Percentiles rank a stretch among this genome's conserved stretches.
Evolutionary conservation across 2,113 vertebrate species (phyloP).

Genomic region (Nycticorax nycticorax): DNA sequence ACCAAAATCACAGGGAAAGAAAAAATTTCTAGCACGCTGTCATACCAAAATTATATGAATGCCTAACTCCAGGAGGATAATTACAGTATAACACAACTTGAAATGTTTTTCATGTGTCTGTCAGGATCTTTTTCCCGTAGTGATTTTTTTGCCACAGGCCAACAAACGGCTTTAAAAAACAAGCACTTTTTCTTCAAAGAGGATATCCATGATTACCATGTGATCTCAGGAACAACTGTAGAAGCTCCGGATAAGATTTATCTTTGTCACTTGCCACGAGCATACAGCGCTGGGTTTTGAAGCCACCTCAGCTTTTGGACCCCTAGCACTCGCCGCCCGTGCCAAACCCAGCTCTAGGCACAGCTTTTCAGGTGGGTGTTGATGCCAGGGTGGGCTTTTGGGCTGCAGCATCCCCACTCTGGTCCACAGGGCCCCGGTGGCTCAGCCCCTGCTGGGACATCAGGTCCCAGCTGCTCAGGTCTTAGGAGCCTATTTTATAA

Average conservation of each 20-base stretch:
- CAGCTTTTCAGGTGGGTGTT: neutral
- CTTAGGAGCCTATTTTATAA: neutral
- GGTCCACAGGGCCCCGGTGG: neutral
- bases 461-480: neutral
- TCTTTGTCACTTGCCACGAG: neutral
- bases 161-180: neutral
- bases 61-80: constrained; percentile 33
- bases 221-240: neutral
- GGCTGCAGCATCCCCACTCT: neutral
- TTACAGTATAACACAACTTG: constrained; percentile 42
- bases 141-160: constrained; percentile 8
- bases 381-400: neutral
- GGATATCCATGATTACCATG: neutral
- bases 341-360: neutral
- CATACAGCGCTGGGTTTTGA: neutral
- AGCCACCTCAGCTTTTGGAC: neutral
- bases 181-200: constrained; percentile 15
- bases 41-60: constrained; percentile 37
- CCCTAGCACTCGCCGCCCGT: rapidly evolving
- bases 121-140: constrained; percentile 40
- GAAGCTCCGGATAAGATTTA: neutral
- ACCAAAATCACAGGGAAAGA: constrained; percentile 18
- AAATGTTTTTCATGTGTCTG: constrained; percentile 48
- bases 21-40: neutral
- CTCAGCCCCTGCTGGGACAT: neutral